Conservation (phyloP, 2,888 invertebrate genomes). For the Caenorhabditis macrosperma region DNA sequence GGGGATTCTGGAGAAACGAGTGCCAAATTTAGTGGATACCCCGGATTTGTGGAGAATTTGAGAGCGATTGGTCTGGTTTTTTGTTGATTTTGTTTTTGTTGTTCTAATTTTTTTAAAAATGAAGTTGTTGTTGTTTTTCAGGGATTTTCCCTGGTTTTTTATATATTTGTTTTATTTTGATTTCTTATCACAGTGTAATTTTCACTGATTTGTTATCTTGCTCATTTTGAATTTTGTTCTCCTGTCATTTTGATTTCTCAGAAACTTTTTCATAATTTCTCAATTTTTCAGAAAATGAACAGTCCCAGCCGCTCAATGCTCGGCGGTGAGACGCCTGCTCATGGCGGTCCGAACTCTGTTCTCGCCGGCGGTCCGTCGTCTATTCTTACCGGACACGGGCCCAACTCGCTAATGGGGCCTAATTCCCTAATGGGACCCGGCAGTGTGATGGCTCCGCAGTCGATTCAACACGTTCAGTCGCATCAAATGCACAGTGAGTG, state of each 20-base stretch:
- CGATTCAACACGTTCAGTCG: slow-evolving; percentile 29
- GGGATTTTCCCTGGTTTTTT: background rate
- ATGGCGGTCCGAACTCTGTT: slow-evolving; percentile 55
- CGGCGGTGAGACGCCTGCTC: slow-evolving; percentile 71
- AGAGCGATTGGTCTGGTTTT: slow-evolving; percentile 10
- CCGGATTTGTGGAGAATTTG: slow-evolving; percentile 54
- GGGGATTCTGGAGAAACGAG: slow-evolving; percentile 55
- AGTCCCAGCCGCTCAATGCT: slow-evolving; percentile 64
- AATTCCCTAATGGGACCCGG: slow-evolving; percentile 62
- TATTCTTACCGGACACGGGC: slow-evolving; percentile 64
- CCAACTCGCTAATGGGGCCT: slow-evolving; percentile 70
- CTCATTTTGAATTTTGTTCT: background rate
- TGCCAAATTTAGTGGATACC: slow-evolving; percentile 42
- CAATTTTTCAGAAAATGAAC: slow-evolving; percentile 57
- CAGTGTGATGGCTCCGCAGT: slow-evolving; percentile 58
- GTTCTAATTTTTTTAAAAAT: slow-evolving; percentile 17
- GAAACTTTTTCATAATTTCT: background rate
- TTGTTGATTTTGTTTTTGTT: slow-evolving; percentile 37
- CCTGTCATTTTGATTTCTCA: background rate
- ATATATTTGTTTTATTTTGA: background rate
- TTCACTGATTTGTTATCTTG: slow-evolving; percentile 7
- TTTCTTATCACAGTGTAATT: slow-evolving; percentile 4
- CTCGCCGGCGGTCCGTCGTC: slow-evolving; percentile 53
- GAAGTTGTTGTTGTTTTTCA: slow-evolving; percentile 13
- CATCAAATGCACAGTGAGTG: slow-evolving; percentile 56